Evolutionary conservation across 2,113 vertebrate species (phyloP).

Genomic region (Lonchura striata): DNA sequence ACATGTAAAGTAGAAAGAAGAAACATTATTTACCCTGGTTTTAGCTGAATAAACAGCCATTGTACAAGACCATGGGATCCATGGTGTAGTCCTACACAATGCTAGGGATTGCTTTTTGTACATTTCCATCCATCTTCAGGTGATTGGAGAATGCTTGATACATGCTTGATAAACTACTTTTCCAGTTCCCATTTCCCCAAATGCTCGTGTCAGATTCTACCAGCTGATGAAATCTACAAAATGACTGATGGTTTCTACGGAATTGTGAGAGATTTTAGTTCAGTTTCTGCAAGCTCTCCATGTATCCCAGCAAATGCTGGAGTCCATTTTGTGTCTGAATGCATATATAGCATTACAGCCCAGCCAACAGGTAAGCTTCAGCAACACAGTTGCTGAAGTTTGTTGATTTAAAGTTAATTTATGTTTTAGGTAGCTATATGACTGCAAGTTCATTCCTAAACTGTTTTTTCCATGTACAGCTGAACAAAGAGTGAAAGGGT

Average conservation of each 20-base stretch:
- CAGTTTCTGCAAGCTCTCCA: background rate
- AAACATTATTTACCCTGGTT: rapidly evolving
- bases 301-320: background rate
- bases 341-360: rapidly evolving
- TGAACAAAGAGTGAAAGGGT: background rate
- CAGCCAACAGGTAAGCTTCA: background rate
- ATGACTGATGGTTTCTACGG: rapidly evolving
- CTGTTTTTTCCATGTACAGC: background rate
- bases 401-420: background rate
- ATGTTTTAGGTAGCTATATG: background rate
- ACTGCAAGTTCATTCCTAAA: background rate
- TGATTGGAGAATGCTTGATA: background rate
- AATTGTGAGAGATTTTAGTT: background rate
- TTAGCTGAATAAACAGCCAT: background rate
- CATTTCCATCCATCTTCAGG: background rate
- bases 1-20: rapidly evolving
- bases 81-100: background rate
- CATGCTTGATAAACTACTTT: background rate
- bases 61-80: background rate
- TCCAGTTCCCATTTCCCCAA: background rate
- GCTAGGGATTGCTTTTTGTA: rapidly evolving
- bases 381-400: background rate
- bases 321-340: background rate
- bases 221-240: background rate
- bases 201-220: background rate